Conservation (phyloP, 2,888 invertebrate genomes). For the Heliconius erato region DNA sequence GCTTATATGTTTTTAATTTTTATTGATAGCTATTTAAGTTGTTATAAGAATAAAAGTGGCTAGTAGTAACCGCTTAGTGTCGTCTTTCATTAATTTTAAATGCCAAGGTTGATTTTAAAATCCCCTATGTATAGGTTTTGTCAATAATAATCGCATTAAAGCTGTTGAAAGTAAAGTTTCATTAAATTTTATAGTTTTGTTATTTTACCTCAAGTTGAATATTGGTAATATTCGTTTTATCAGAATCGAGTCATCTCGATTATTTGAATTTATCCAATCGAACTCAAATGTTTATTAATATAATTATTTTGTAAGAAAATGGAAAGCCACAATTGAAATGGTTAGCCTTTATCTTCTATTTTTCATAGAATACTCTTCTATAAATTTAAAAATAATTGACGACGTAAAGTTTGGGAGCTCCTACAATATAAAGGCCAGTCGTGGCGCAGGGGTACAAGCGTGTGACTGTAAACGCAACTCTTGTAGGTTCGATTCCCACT, state of each 20-base stretch:
- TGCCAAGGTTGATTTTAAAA: constrained; percentile 72
- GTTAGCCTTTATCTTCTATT: neutral
- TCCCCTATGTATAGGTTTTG: constrained; percentile 54
- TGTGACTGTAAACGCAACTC: too few species aligned
- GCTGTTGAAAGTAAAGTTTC: constrained; percentile 53
- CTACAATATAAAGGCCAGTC: neutral
- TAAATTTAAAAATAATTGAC: neutral
- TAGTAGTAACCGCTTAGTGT: constrained; percentile 60
- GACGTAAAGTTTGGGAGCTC: neutral
- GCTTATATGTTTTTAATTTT: constrained; percentile 42
- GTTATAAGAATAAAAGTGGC: constrained; percentile 55
- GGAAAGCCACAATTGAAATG: neutral
- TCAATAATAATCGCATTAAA: constrained; percentile 51
- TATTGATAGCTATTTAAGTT: constrained; percentile 50
- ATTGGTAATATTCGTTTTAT: neutral
- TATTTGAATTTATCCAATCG: neutral
- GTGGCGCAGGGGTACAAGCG: too few species aligned
- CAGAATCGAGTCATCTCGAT: neutral
- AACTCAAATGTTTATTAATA: too few species aligned
- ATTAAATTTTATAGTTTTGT: constrained; percentile 3
- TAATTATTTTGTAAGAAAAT: neutral
- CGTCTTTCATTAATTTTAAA: constrained; percentile 72
- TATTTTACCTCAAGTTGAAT: neutral
- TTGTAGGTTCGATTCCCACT: too few species aligned
- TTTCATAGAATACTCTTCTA: neutral